A percentile compares a stretch with the other conserved stretches of the same genome.
Conservation (phyloP, 1,140 invertebrate species). For the Andricus grossulariae region DNA sequence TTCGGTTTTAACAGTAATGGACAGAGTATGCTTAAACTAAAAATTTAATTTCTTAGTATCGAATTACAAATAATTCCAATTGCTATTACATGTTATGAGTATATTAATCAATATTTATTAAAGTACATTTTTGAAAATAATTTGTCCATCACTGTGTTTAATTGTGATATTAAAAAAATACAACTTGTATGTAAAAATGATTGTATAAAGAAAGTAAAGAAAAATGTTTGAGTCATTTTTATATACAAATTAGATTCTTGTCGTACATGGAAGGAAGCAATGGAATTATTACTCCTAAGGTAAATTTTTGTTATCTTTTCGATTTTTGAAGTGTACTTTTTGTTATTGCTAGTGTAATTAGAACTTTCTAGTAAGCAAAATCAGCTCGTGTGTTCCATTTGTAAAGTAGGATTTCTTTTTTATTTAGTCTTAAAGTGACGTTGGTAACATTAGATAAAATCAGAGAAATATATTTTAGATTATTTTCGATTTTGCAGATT, state of each 20-base stretch:
- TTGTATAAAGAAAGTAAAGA: neutral
- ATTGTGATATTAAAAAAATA: constrained; percentile 1
- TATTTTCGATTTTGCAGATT: neutral
- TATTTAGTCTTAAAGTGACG: neutral
- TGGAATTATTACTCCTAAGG: neutral
- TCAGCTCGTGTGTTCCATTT: neutral
- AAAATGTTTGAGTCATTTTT: neutral
- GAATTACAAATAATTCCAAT: neutral
- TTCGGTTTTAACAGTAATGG: constrained; percentile 5
- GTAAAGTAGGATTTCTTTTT: constrained; percentile 2
- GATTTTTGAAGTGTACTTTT: neutral
- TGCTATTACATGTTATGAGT: neutral
- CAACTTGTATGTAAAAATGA: neutral
- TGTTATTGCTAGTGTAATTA: neutral
- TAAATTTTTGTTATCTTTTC: neutral
- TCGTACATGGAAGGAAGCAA: too few species aligned
- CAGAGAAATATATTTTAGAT: neutral
- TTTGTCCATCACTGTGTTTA: constrained; percentile 11
- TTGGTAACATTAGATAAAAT: neutral
- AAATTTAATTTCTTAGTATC: neutral
- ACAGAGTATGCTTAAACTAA: neutral
- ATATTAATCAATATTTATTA: too few species aligned
- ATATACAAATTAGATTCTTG: neutral
- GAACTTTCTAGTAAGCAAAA: neutral
- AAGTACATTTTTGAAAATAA: neutral